Base-by-base conservation (phyloP, 2,888 invertebrate genomes). In the Phyllotreta striolata region DNA sequence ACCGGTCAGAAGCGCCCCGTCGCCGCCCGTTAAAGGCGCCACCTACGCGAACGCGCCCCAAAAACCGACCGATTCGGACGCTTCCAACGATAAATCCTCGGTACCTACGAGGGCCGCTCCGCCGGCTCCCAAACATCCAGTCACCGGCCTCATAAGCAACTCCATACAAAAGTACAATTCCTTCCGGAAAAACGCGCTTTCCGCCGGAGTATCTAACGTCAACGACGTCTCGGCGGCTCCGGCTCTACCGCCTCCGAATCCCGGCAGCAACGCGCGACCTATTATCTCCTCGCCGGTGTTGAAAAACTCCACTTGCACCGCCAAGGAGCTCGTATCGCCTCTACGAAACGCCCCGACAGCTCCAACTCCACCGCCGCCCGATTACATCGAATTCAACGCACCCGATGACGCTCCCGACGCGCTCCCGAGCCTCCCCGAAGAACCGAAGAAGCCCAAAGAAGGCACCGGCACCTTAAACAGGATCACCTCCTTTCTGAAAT, bases 201-300 rank as follows among this genome's bases (percentile, higher is more conserved):
- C 85, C 5, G 82, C 83, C 56, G 79, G 72, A 8, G 43, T 65
- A 10, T 57, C 59, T 41, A 84, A 82, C 70, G 72, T 77, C 1
- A 85, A 85, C 82, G 61, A 59, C 72, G 34, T 76, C 68, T 64
- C 80, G 65, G 6, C 78, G 69, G 69, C 85, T 14, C 83, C 89
- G 0, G 85, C 86, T 0, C 82, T 89, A 66, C 89, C 91, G 0
- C 88, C 91, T 0, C 82, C 85, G 12, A 88, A 89, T 79, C 85
- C 86, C 0, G 86, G 87, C 3, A 84, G 86, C 44, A 84, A 83
- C 39, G 85, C 88, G 0, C 85, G 92, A 69, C 93, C 92, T 0
- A 86, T 92, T 7, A 93, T 94, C 70, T 92, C 93, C 6, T 89
- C 89, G 67, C 93, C 93, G 0, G 91, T 92, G 55, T 80, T 94